Conservation (phyloP, 2,888 invertebrate genomes). For the Pollenia amentaria region DNA sequence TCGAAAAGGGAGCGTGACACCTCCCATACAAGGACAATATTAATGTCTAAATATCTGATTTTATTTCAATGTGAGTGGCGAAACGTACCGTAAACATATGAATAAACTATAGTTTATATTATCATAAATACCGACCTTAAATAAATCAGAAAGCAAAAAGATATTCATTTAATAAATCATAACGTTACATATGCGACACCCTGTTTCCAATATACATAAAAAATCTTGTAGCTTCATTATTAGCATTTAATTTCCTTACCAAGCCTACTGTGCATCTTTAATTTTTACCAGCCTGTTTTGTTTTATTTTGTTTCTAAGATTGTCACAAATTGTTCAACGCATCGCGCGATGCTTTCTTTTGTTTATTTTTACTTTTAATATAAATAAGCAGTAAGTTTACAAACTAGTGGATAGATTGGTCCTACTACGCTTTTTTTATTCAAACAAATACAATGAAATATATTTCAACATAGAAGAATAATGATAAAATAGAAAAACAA, state of each 20-base stretch:
- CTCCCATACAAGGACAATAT: too few species aligned
- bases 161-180: too few species aligned
- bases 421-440: neutral
- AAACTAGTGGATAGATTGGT: slow-evolving; percentile 56
- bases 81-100: too few species aligned
- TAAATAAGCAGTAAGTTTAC: slow-evolving; percentile 55
- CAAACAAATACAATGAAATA: slow-evolving; percentile 23
- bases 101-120: too few species aligned
- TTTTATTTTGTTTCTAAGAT: slow-evolving; percentile 41
- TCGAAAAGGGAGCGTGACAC: too few species aligned
- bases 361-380: slow-evolving; percentile 34
- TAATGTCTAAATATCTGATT: too few species aligned
- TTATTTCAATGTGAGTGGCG: too few species aligned
- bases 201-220: too few species aligned
- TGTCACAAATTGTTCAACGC: slow-evolving; percentile 68
- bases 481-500: slow-evolving; percentile 50
- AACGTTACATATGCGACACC: too few species aligned
- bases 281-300: neutral
- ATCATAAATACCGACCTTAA: too few species aligned
- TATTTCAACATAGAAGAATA: slow-evolving; percentile 40
- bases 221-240: too few species aligned
- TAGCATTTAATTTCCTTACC: neutral
- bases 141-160: too few species aligned
- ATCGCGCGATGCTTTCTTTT: slow-evolving; percentile 33
- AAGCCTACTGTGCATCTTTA: slow-evolving; percentile 10